Conservation (phyloP, 2,888 invertebrate species). For the Watsonalla cultraria region DNA sequence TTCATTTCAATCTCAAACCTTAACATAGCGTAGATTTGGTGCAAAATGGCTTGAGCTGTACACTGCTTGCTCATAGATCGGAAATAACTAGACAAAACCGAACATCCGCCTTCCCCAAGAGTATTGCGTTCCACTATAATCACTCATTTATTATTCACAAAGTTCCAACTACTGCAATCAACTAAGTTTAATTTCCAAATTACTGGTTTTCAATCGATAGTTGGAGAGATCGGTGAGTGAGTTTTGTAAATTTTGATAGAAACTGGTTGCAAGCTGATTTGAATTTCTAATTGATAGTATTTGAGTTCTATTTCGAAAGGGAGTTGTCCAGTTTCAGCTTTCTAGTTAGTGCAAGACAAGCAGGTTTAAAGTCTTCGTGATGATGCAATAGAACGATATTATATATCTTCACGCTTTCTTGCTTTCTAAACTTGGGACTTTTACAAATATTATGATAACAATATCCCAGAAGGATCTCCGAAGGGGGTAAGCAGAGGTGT, state of each 20-base stretch:
- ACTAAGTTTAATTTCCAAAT: constrained; percentile 4
- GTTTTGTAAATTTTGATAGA: constrained; percentile 8
- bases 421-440: too few species aligned
- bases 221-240: constrained; percentile 4
- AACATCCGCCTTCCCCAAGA: not conserved
- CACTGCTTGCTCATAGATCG: too few species aligned
- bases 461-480: too few species aligned
- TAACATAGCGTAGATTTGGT: too few species aligned
- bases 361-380: not conserved
- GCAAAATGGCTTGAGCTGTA: too few species aligned
- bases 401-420: not conserved
- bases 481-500: too few species aligned
- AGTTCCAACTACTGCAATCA: constrained; percentile 2
- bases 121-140: not conserved
- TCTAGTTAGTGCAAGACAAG: not conserved
- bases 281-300: constrained; percentile 5
- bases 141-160: not conserved
- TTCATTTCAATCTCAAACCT: too few species aligned
- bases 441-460: too few species aligned
- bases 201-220: not conserved
- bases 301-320: constrained; percentile 3
- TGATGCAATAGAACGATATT: too few species aligned
- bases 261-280: constrained; percentile 2
- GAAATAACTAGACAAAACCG: too few species aligned
- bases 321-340: constrained; percentile 2